Base-by-base conservation (phyloP, 2,888 invertebrate genomes). In the Orthonevra nobilis region DNA sequence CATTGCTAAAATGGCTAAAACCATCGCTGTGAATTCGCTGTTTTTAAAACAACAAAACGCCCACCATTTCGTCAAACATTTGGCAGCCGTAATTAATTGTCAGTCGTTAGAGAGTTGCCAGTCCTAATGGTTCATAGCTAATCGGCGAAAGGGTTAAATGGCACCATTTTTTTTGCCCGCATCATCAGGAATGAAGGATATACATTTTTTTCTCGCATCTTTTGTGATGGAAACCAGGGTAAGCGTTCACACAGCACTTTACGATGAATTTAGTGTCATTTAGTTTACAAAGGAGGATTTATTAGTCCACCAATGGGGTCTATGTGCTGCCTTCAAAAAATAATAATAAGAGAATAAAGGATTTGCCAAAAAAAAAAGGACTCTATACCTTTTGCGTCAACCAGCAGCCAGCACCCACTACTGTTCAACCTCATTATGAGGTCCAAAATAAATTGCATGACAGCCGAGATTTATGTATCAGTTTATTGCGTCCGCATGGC, bases 391-490 rank as follows among this genome's bases (percentile, higher is more conserved):
- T 69, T 56, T 61, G 28, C 69, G 48, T 63, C 74, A 32, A 9
- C 46, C 44, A 32, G 38, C 15, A 19, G 14, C 1, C 17, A 4
- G 6, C 40, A 38, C 15, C 14, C 3, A 23, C 50, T 19, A 5
- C 32, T 34, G 42, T 34, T 60, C 42, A 60, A 77, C 70, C 77
- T 77, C 72, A 77, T 77, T 66, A 77, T 66, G 40, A 64, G 34
- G 72, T 54, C 58, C 66, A 50, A 52, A 52, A 79, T 79, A 79
- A 60, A 79, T 79, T 72, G 72, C 70, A 79, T 56, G 77, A 60
- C 72, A 66, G 40, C 34, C 9, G 58, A 60, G 72, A 79, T 79
- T 79, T 60, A 70, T 70, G 64, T 44, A 66, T 58, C 60, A 52
- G 60, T 72, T 79, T 79, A 79, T 60, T 66, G 50, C 54, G 50